Evolutionary conservation across 2,797 vertebrate species (phyloP), one percentile per base, ranked within the genome.

Genomic region (Calcarius lapponicus): DNA sequence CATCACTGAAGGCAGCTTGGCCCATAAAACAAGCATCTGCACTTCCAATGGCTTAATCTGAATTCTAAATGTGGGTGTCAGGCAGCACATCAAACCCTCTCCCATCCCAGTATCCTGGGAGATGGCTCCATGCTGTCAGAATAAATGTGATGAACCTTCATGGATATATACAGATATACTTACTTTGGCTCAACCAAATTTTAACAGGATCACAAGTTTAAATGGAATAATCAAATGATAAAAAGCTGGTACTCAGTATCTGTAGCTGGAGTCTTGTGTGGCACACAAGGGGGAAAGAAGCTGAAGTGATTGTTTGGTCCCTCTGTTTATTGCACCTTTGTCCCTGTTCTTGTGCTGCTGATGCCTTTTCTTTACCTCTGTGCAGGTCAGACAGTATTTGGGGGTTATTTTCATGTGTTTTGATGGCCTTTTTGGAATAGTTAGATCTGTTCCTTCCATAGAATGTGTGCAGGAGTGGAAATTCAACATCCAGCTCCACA

Each of bases 281-380:
- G 12, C 31, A n/a, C 64, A 32, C 20, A 38, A 48, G 54, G 75
- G 75, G 32, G 22, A 47, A 84, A 69, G 38, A 18, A 57, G 26
- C 36, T 70, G 36, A 36, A 24, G 13, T 66, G 10, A 7, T 53
- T 53, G 12, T 31, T 31, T 82, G n/a, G 13, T 17, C 8, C 8
- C 31, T 31, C 18, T 45, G 1, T 11, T 79, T 57, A 25, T 9
- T 38, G 20, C 13, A 5, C 2, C 4, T 74, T 75, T 66, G 21
- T 26, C 56, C 14, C n/a, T 36, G 28, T 18, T 62, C 13, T 0
- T 29, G 26, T 7, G n/a, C 43, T 36, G 16, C 15, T 0, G 0
- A 3, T 64, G 51, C 40, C 25, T 88, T 91, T 73, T 58, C 29
- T 70, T 58, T 2, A 14, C 14, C 32, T 78, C 42, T 81, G 8